phyloP scores from a whole-genome alignment of 2,888 invertebrate species.

The Tridacna crocea region DNA sequence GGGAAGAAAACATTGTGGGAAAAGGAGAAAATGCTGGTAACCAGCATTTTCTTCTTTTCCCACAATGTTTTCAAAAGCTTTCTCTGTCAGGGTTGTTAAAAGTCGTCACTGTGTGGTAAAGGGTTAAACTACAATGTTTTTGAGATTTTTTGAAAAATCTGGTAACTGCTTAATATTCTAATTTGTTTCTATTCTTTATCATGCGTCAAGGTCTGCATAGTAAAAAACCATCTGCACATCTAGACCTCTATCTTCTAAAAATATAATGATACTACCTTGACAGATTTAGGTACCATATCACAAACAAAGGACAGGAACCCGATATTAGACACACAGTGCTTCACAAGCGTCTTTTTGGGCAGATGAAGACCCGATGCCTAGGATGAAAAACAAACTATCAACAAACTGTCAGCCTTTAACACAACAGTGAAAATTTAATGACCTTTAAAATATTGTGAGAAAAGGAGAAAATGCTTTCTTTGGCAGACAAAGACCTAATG shows the following conservation, averaged over 20 bases:
- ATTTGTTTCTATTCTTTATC: too few species aligned
- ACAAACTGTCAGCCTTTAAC: too few species aligned
- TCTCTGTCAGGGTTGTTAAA: neutral
- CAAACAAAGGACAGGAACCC: slow-evolving; percentile 88
- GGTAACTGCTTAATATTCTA: too few species aligned
- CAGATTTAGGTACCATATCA: slow-evolving; percentile 86
- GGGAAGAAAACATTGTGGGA: neutral
- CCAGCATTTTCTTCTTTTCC: neutral
- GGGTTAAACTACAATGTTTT: neutral
- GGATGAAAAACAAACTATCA: slow-evolving; percentile 11
- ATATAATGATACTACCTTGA: slow-evolving; percentile 84
- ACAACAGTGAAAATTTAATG: too few species aligned
- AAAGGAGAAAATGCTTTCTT: neutral
- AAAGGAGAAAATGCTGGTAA: neutral
- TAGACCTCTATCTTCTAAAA: too few species aligned
- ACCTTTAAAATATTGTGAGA: neutral
- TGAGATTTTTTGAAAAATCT: too few species aligned
- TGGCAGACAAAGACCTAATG: too few species aligned
- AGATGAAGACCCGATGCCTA: slow-evolving; percentile 90
- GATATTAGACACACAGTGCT: slow-evolving; percentile 88
- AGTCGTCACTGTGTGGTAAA: neutral
- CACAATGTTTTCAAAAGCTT: neutral
- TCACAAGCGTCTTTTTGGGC: slow-evolving; percentile 89
- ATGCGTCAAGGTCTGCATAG: too few species aligned
- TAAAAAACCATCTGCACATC: too few species aligned